These are phyloP conservation scores for Lycopodina hypogea DNA, from an alignment of 37 sponge, comb jelly and placozoan genomes.

Conservation along the genomic window DNA sequence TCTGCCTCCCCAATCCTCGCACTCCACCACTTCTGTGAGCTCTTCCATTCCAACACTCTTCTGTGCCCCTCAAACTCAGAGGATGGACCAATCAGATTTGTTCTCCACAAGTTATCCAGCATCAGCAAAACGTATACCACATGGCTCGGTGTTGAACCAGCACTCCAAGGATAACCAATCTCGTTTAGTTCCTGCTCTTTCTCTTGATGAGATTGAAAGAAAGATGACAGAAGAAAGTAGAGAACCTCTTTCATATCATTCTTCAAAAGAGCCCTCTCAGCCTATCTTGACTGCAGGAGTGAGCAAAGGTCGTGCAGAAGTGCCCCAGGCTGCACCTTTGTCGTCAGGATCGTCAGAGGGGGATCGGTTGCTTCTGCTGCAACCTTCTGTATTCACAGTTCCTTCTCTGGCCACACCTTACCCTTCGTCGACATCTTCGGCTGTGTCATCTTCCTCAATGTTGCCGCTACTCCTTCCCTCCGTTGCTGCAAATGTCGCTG, in stretches of 20 bases:
- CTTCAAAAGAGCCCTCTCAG: not conserved
- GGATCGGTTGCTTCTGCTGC: not conserved
- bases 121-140: too few species aligned
- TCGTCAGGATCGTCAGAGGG: not conserved
- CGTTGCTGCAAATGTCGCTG: not conserved
- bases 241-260: not conserved
- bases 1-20: not conserved
- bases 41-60: not conserved
- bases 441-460: too few species aligned
- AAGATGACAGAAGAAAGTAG: conserved; percentile 30
- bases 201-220: conserved; percentile 46
- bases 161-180: not conserved
- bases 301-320: not conserved
- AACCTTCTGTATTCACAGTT: conserved; percentile 1
- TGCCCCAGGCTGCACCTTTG: not conserved
- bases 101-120: too few species aligned
- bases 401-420: not conserved
- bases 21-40: not conserved
- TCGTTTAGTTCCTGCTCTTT: conserved; percentile 19
- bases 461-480: not conserved
- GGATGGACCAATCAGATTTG: too few species aligned
- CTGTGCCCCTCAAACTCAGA: not conserved
- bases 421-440: not conserved
- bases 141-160: not conserved
- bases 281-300: not conserved